Evolutionary conservation across 35 echinoderm and acorn worm genomes (phyloP).

Genomic region (Apostichopus japonicus): DNA sequence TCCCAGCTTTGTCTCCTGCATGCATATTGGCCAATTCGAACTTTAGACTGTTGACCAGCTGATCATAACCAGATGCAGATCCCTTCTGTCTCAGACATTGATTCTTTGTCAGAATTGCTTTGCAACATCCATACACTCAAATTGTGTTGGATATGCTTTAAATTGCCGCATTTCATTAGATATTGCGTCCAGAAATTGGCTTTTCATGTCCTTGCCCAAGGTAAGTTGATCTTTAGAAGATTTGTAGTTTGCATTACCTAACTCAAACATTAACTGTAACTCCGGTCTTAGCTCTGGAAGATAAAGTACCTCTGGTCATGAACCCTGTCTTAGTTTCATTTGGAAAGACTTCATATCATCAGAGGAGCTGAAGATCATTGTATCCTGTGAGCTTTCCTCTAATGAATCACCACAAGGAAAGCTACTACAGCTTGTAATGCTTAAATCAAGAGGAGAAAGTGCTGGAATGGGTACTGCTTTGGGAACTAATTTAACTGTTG

Average conservation of each 20-base stretch:
- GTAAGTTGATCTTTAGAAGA: not conserved
- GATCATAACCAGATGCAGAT: slow-evolving; percentile 19
- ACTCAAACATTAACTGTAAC: not conserved
- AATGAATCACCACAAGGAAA: too few species aligned
- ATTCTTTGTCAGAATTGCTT: not conserved
- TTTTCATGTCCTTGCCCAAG: slow-evolving; percentile 32
- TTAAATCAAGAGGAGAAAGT: too few species aligned
- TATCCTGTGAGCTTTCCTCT: too few species aligned
- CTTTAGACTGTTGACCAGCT: slow-evolving; percentile 7
- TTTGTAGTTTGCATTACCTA: not conserved
- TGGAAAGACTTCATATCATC: too few species aligned
- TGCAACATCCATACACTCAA: not conserved
- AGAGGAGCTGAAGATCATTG: too few species aligned
- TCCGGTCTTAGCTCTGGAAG: slow-evolving; percentile 21
- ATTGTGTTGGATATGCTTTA: slow-evolving; percentile 22
- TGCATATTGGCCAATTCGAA: slow-evolving; percentile 26
- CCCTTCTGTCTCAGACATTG: not conserved
- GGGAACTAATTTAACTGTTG: too few species aligned
- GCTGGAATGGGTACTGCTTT: too few species aligned
- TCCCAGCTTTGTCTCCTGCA: not conserved
- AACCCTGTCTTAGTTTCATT: not conserved
- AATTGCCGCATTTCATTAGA: slow-evolving; percentile 26
- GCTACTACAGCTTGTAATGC: too few species aligned
- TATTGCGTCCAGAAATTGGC: slow-evolving; percentile 27
- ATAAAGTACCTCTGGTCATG: slow-evolving; percentile 23